Evolutionary conservation across 2,888 invertebrate genomes (phyloP), one percentile per base, ranked within the genome.

Genomic region (Dryadula phaetusa): DNA sequence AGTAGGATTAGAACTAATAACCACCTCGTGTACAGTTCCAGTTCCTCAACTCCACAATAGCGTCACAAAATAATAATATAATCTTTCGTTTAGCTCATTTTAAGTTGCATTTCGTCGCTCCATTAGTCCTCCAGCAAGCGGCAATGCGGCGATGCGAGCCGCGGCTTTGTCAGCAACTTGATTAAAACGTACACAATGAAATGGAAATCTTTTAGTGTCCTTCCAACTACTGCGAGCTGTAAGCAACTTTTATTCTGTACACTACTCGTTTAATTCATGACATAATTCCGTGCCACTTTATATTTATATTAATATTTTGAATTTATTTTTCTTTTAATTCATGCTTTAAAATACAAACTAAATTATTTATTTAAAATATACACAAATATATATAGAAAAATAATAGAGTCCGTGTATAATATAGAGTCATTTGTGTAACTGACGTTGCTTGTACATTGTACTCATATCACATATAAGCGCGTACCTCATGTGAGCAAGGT

Each of bases 171-270:
- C 18, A 12, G 6, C 53, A 12, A 32, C 5, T 53, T 53, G 32
- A 53, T 53, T 53, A 34, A 53, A 53, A 53, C 34, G 53, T 20
- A 18, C 34, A 53, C 53, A 53, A 53, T 53, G 32, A 34, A 53
- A 53, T 53, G 34, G 32, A 18, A 53, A 34, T 53, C 34, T 34
- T 34, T 53, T 34, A 34, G 32, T 34, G 53, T 53, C 53, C 32
- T 18, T 34, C 18, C 34, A 20, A 28, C 16, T 16, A 28, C n/a
- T n/a, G 49, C 28, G 20, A 28, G 3, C 28, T 28, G n/a, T n/a
- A n/a, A n/a, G n/a, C n/a, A n/a, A n/a, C n/a, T n/a, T n/a, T n/a
- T n/a, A n/a, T n/a, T n/a, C n/a, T n/a, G n/a, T n/a, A n/a, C n/a
- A n/a, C n/a, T n/a, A n/a, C n/a, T n/a, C n/a, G n/a, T n/a, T n/a